A percentile compares a stretch with the other conserved stretches of the same genome.
These are phyloP conservation scores for Pachyramphus minor DNA, from an alignment of 2,113 vertebrate genomes.

Conservation along the genomic window DNA sequence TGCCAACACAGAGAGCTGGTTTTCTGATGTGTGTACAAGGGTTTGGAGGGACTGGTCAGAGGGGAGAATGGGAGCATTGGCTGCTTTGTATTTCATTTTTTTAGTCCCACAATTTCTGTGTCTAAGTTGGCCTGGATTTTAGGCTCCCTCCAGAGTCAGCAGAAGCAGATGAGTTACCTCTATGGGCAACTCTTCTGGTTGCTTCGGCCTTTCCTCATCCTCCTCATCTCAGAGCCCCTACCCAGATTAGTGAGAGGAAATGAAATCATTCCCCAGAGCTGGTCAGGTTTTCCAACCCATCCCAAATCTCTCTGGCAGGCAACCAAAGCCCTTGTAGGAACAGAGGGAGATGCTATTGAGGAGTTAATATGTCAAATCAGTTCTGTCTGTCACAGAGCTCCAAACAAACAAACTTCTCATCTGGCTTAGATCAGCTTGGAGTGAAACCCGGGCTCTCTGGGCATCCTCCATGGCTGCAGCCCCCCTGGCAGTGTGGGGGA, in stretches of 20 bases:
- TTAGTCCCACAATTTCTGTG: not conserved
- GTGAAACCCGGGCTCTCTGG: not conserved
- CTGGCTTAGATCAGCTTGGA: not conserved
- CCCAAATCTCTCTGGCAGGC: not conserved
- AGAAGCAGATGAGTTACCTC: not conserved
- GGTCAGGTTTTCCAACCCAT: not conserved
- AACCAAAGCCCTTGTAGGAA: not conserved
- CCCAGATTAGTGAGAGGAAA: not conserved
- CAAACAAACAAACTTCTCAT: not conserved
- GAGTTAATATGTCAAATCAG: rapidly evolving
- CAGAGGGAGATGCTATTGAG: not conserved
- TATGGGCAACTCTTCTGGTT: not conserved
- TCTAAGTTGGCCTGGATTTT: not conserved
- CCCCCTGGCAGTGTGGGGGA: rapidly evolving
- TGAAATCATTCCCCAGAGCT: not conserved
- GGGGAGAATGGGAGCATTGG: not conserved
- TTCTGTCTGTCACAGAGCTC: not conserved
- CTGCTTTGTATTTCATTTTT: not conserved
- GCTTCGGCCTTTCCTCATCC: not conserved
- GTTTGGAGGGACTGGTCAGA: not conserved
- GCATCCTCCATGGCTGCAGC: not conserved
- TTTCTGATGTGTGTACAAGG: not conserved
- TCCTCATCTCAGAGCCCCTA: not conserved
- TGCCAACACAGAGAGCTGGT: not conserved
- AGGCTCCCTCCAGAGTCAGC: not conserved